Evolutionary conservation across 37 sponge, comb jelly and placozoan genomes (phyloP).

Genomic region (Oscarella lobularis): DNA sequence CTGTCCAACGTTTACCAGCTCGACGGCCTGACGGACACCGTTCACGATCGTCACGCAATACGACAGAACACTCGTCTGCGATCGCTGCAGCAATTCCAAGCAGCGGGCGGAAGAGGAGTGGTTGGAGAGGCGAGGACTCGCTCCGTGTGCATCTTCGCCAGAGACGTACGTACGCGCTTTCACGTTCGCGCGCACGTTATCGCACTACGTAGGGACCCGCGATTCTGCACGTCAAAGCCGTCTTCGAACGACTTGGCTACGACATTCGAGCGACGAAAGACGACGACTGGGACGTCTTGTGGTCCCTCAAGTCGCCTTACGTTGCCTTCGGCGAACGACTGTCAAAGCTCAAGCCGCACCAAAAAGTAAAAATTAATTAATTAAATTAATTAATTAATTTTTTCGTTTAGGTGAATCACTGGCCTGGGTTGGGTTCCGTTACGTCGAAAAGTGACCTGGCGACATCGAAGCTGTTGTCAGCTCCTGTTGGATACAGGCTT

Average conservation of each 20-base stretch:
- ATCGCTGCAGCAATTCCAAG: too few relatives aligned
- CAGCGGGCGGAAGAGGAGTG: too few relatives aligned
- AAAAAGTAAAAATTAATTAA: slow-evolving; percentile 22
- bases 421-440: slow-evolving; percentile 45
- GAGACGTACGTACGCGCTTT: too few relatives aligned
- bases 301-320: slow-evolving; percentile 60
- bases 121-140: too few relatives aligned
- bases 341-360: slow-evolving; percentile 25
- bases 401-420: slow-evolving; percentile 38
- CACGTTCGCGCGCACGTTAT: too few relatives aligned
- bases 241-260: slow-evolving; percentile 45
- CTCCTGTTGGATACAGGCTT: slow-evolving; percentile 6
- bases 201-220: too few relatives aligned
- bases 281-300: slow-evolving; percentile 34
- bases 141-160: too few relatives aligned
- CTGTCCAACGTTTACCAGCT: too few relatives aligned
- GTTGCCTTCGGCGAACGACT: neutral
- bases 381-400: too few relatives aligned
- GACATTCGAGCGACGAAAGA: neutral
- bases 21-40: too few relatives aligned
- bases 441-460: slow-evolving; percentile 34
- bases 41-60: too few relatives aligned
- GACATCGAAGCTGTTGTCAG: neutral
- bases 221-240: slow-evolving; percentile 46
- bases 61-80: too few relatives aligned